These are phyloP conservation scores for Geotrupes spiniger DNA, from an alignment of 2,888 invertebrate species.

Conservation along the genomic window DNA sequence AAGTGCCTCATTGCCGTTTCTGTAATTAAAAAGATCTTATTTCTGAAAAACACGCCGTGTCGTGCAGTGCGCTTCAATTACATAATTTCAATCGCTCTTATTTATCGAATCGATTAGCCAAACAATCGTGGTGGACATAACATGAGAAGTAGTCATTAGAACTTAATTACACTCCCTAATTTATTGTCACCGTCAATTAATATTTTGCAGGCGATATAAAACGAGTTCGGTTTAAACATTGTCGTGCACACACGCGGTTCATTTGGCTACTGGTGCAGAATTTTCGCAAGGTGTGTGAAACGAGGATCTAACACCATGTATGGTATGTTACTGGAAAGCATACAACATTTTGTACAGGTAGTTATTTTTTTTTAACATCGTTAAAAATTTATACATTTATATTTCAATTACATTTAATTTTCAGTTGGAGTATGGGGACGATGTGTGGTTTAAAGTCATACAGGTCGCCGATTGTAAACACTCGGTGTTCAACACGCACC, in stretches of 20 bases:
- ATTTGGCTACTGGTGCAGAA: too few relatives aligned
- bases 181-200: constrained; percentile 1
- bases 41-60: background rate
- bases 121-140: background rate
- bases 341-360: constrained; percentile 62
- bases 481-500: constrained; percentile 77
- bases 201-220: too few relatives aligned
- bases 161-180: constrained; percentile 1
- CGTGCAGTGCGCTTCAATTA: too few relatives aligned
- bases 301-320: constrained; percentile 53
- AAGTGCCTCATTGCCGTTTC: constrained; percentile 4
- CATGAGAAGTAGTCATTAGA: constrained; percentile 1
- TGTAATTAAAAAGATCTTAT: constrained; percentile 7
- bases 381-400: background rate
- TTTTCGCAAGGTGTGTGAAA: too few relatives aligned
- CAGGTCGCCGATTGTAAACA: constrained; percentile 69
- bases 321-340: constrained; percentile 63
- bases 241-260: too few relatives aligned
- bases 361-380: constrained; percentile 31
- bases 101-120: too few relatives aligned
- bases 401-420: constrained; percentile 7
- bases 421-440: constrained; percentile 70
- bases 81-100: too few relatives aligned
- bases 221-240: too few relatives aligned
- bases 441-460: constrained; percentile 71